Percentiles rank a stretch among this genome's conserved stretches.
These are phyloP conservation scores for Chitala chitala DNA, from an alignment of 2,113 vertebrate genomes.

Conservation along the genomic window DNA sequence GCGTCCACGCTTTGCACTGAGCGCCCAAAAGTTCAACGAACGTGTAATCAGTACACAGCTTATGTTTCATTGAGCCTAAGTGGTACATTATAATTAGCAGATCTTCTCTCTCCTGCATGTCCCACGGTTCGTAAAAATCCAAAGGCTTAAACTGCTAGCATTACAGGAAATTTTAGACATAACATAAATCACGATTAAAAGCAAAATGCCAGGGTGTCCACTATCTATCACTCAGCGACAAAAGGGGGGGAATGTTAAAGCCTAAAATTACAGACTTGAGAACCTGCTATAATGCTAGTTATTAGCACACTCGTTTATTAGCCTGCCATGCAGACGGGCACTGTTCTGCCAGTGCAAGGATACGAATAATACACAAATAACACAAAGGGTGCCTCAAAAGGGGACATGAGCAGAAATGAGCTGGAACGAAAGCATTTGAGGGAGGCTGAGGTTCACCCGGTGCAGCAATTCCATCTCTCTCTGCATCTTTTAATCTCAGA, in stretches of 20 bases:
- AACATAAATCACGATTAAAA: constrained; percentile 26
- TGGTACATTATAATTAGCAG: constrained; percentile 1
- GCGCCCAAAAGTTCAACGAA: background rate
- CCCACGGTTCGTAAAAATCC: constrained; percentile 1
- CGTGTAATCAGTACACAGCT: background rate
- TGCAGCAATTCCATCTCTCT: background rate
- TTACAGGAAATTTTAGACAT: constrained; percentile 14
- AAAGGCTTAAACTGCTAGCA: constrained; percentile 14
- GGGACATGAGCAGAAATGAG: constrained; percentile 7
- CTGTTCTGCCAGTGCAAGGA: background rate
- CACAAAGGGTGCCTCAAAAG: background rate
- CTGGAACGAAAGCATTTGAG: background rate
- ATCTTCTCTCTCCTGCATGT: background rate
- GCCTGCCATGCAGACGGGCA: background rate
- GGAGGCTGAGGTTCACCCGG: background rate
- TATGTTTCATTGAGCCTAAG: background rate
- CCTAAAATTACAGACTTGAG: constrained; percentile 8
- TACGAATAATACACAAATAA: constrained; percentile 13
- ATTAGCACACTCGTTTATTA: constrained; percentile 12
- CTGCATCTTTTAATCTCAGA: background rate
- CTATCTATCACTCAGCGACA: constrained; percentile 21
- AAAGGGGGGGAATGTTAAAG: constrained; percentile 12
- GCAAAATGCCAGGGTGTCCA: constrained; percentile 9
- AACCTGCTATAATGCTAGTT: background rate
- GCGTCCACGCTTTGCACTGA: background rate